A percentile compares a stretch with the other conserved stretches of the same genome.
Conservation (phyloP, 1,140 invertebrate species). For the Streblospio benedicti region DNA sequence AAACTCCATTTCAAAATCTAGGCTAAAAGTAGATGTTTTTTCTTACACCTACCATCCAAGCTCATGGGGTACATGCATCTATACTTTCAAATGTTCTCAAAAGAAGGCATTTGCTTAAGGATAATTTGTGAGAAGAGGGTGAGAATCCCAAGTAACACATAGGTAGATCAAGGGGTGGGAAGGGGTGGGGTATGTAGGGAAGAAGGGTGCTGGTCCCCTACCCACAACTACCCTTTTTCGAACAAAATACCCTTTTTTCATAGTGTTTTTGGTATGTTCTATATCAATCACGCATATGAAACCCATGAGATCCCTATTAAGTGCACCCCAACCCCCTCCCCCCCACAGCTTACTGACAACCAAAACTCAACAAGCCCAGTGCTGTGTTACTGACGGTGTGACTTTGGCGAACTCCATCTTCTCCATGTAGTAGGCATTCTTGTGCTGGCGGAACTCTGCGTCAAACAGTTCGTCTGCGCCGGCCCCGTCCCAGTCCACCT, state of each 20-base stretch:
- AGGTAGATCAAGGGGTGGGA: too few species aligned
- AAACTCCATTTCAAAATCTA: too few species aligned
- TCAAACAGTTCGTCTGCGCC: slow-evolving; percentile 34
- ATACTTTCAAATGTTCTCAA: neutral
- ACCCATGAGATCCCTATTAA: neutral
- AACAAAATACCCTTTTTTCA: neutral
- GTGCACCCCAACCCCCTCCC: neutral
- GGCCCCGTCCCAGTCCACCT: slow-evolving; percentile 26
- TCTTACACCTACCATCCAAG: too few species aligned
- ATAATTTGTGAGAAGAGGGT: too few species aligned
- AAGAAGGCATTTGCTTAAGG: too few species aligned
- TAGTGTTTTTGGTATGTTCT: neutral
- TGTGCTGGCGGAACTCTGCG: slow-evolving; percentile 74
- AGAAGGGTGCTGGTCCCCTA: too few species aligned
- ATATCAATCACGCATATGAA: neutral
- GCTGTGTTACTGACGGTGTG: slow-evolving; percentile 39
- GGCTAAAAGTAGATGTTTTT: too few species aligned
- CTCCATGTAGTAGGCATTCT: slow-evolving; percentile 82
- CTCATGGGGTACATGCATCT: too few species aligned
- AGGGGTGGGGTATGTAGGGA: too few species aligned
- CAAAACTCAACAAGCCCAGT: neutral
- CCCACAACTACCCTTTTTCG: neutral
- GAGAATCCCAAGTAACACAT: too few species aligned
- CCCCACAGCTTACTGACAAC: neutral
- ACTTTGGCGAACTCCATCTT: slow-evolving; percentile 74